These are phyloP conservation scores for Chaetodon trifascialis DNA, from an alignment of 2,113 vertebrate genomes.

Conservation along the genomic window DNA sequence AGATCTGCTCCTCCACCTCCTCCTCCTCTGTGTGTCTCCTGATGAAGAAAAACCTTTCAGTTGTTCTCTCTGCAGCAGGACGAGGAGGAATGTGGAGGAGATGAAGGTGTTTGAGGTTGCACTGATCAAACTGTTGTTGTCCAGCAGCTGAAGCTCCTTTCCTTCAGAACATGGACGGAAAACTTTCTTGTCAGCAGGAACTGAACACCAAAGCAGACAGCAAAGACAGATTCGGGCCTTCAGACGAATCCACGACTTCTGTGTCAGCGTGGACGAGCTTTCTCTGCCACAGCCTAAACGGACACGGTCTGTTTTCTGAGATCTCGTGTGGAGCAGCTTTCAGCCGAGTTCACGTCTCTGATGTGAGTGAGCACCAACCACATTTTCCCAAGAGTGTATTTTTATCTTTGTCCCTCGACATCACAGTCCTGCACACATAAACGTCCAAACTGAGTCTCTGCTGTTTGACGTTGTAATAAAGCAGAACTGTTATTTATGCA, in stretches of 20 bases:
- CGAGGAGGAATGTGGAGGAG: background rate
- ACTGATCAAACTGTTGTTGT: no score
- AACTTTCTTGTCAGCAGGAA: background rate
- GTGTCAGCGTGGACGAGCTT: background rate
- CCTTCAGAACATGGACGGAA: background rate
- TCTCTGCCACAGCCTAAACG: constrained; percentile 5
- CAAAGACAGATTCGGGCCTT: background rate
- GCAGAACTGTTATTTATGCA: background rate
- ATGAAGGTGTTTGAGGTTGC: background rate
- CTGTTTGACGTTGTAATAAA: background rate
- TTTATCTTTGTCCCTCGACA: constrained; percentile 36
- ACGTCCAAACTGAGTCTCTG: background rate
- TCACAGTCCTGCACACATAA: background rate
- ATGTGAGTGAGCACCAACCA: constrained; percentile 1
- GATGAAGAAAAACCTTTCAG: background rate
- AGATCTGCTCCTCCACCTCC: background rate
- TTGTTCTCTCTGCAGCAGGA: background rate
- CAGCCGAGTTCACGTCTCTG: background rate
- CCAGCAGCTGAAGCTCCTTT: no score
- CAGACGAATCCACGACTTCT: no score
- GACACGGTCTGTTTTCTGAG: background rate
- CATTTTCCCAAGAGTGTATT: constrained; percentile 65
- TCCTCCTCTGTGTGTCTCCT: no score
- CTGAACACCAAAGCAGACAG: background rate
- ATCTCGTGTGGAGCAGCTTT: background rate